A percentile compares a stretch with the other conserved stretches of the same genome.
Conservation (phyloP, 2,797 vertebrate genomes). For the Sebastes nivosus region DNA sequence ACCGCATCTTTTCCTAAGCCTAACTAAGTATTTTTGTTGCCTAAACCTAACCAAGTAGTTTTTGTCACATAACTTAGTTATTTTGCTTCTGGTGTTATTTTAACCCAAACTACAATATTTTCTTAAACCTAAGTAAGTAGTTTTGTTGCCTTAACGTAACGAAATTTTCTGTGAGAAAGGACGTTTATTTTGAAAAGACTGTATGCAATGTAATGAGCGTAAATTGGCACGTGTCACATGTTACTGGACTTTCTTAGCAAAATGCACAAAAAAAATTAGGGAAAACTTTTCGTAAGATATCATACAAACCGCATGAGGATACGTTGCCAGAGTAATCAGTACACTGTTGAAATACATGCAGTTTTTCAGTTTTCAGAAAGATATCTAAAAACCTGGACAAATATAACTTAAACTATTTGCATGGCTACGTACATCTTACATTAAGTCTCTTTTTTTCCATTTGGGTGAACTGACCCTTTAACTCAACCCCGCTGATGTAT, state of each 20-base stretch:
- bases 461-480: neutral
- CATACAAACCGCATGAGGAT: neutral
- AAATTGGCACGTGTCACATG: neutral
- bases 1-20: too few species aligned
- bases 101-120: too few species aligned
- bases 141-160: too few species aligned
- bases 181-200: neutral
- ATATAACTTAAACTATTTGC: neutral
- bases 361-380: neutral
- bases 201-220: neutral
- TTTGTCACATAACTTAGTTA: too few species aligned
- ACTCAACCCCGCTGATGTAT: neutral
- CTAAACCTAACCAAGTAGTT: too few species aligned
- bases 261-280: rapidly evolving
- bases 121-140: too few species aligned
- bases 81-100: too few species aligned
- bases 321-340: rapidly evolving
- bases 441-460: neutral
- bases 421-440: too few species aligned
- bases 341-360: neutral
- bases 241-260: neutral
- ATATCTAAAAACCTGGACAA: neutral
- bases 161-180: neutral
- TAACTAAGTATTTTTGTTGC: too few species aligned
- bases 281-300: rapidly evolving